Base-by-base conservation (phyloP, 1,140 invertebrate species). In the Sitobion miscanthi region DNA sequence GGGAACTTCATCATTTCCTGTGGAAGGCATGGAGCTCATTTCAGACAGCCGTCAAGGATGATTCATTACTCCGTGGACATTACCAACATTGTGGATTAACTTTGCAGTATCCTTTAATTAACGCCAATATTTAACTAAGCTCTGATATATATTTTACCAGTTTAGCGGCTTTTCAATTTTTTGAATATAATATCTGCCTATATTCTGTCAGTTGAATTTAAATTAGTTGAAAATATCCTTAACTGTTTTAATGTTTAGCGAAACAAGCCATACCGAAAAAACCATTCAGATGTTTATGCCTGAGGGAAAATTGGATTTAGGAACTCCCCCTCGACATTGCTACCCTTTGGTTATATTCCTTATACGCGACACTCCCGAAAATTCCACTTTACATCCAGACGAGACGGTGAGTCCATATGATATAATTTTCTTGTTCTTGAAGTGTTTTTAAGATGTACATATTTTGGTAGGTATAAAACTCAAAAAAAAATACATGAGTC, bases 341-440 rank as follows among this genome's bases (percentile, higher is more conserved):
- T 97, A 97, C 95, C 97, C 97, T 8, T 95, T 97, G 35, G 97
- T 97, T 35, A 97, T 97, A 94, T 96, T 97, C 93, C 95, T 97
- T 35, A 96, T 97, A 25, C 95, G 97, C 42, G 97, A 97, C 94
- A 95, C 96, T 54, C 95, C 95, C 57, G 91, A 38, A 57, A 93
- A 93, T 38, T 96, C 96, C 94, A 96, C 95, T 8, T 95, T 96
- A n/a, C 96, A 97, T 95, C 97, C 97, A 30, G 97, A 97, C 94
- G 97, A 97, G 95, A 97, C 97, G 85, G 97, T 97, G 94, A 96
- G 96, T 95, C 93, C 52, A 35, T 35, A 23, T 1, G 2, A 47
- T 35, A 42, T 7, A 2, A 30, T 90, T 52, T 52, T 52, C 49
- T 52, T 17, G 14, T 52, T 9, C 49, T 52, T 52, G 49, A 52